Evolutionary conservation across 2,888 invertebrate species (phyloP), one percentile per base, ranked within the genome.

Genomic region (Escarpia spicata): DNA sequence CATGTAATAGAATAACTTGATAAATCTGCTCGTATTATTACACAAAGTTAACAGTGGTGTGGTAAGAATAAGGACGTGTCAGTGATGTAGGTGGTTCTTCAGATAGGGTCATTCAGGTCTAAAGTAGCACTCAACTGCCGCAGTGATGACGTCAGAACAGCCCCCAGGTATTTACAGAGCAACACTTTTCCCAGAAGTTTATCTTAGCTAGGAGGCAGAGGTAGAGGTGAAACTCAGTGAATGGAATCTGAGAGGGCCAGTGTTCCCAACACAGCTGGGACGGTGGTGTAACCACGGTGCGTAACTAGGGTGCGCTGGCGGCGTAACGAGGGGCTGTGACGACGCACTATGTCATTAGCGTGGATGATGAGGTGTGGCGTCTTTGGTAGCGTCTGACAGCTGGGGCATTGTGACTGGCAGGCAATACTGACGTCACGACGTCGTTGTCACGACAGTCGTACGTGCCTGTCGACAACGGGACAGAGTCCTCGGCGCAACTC

Each of bases 321-420:
- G 75, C 75, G 4, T 75, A 75, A 75, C 75, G 26, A 75, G n/a
- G 19, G 75, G 45, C 45, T 52, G 52, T 52, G 52, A 52, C 26
- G 75, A 75, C n/a, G 26, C 75, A 75, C 19, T 15, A 26, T 75
- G 75, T 75, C 26, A 75, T 75, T 75, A 75, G 75, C 26, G 75
- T 75, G 75, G 75, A 75, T n/a, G 75, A 75, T 75, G 75, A 75
- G 75, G 75, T 75, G 75, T 75, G 75, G 75, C 26, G 75, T 12
- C 52, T 52, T 12, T 52, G 52, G 52, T 52, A 52, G 52, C 15
- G 19, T 19, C 75, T 19, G 75, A 75, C 75, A 75, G 75, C 75
- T 75, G n/a, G 75, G 19, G 75, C 75, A 75, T 75, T 75, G 75
- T 75, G 75, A 26, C 26, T 75, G 75, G n/a, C 75, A 75, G 75